Evolutionary conservation across 2,797 vertebrate species (phyloP).

Genomic region (Vespertilio murinus): DNA sequence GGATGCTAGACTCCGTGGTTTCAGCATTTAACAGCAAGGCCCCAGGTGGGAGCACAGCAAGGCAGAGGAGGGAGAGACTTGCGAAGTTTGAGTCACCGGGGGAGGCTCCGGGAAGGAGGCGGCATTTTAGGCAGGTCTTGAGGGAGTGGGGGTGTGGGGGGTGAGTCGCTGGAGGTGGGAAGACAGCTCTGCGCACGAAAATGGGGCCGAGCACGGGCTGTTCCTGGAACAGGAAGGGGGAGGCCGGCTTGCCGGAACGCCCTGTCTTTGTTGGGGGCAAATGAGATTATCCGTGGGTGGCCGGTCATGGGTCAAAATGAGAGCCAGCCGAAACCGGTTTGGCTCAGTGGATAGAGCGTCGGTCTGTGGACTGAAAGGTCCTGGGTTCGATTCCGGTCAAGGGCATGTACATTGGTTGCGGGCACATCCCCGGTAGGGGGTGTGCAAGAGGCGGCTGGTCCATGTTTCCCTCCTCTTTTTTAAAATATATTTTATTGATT

Average conservation of each 20-base stretch:
- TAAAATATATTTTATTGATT: too few relatives aligned
- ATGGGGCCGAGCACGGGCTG: conserved; percentile 32
- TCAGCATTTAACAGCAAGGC: not conserved
- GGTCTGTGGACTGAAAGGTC: too few relatives aligned
- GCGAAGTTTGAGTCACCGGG: conserved; percentile 22
- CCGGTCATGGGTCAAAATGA: not conserved
- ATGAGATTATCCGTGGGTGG: not conserved
- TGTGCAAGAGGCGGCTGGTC: too few relatives aligned
- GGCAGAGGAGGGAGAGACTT: not conserved
- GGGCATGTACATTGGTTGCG: too few relatives aligned
- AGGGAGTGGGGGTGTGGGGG: not conserved
- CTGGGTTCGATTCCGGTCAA: too few relatives aligned
- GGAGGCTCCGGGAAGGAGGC: conserved; percentile 37
- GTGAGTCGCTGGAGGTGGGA: conserved; percentile 51
- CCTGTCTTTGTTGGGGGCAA: not conserved
- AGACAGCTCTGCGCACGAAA: conserved; percentile 35
- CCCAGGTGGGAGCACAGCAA: conserved; percentile 49
- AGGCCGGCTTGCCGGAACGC: not conserved
- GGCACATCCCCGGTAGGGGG: too few relatives aligned
- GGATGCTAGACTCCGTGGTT: not conserved
- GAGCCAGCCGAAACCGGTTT: too few relatives aligned
- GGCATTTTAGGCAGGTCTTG: not conserved
- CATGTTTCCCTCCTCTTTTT: too few relatives aligned
- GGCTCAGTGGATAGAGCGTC: too few relatives aligned
- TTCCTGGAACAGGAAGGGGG: conserved; percentile 5